A percentile compares a stretch with the other conserved stretches of the same genome.
phyloP scores from a whole-genome alignment of 2,888 invertebrate genomes.

The Heliconius ismenius region DNA sequence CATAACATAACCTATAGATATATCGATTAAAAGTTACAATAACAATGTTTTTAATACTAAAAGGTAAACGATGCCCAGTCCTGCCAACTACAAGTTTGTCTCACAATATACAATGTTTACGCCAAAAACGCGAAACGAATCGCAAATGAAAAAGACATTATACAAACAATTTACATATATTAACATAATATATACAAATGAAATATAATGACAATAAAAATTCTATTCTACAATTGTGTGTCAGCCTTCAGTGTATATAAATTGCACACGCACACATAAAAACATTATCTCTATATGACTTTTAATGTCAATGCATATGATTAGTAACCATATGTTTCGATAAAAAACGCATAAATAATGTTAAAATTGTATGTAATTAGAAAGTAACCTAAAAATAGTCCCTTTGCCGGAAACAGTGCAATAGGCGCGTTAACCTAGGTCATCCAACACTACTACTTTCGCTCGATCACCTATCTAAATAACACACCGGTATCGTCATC shows the following conservation, averaged over 20 bases:
- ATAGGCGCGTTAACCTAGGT: conserved; percentile 76
- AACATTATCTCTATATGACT: conserved; percentile 47
- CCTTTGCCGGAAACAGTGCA: conserved; percentile 63
- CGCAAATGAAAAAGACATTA: background rate
- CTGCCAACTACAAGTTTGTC: background rate
- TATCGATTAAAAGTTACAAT: conserved; percentile 46
- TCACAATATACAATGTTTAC: conserved; percentile 30
- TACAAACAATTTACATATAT: conserved; percentile 4
- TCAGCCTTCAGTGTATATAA: conserved; percentile 53
- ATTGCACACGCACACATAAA: conserved; percentile 52
- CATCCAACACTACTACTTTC: conserved; percentile 69
- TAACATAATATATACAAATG: conserved; percentile 32
- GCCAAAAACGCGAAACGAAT: conserved; percentile 5
- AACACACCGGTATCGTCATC: conserved; percentile 58
- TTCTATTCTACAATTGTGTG: conserved; percentile 45
- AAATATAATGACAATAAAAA: conserved; percentile 51
- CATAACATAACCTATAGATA: conserved; percentile 46
- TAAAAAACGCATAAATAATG: conserved; percentile 47
- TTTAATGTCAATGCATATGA: conserved; percentile 46
- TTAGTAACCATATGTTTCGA: conserved; percentile 50
- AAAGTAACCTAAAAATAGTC: conserved; percentile 69
- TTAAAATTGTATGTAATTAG: conserved; percentile 52
- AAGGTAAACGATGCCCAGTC: conserved; percentile 49
- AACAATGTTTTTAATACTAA: conserved; percentile 48
- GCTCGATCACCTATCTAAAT: conserved; percentile 59